These are phyloP conservation scores for Cynopterus brachyotis DNA, from an alignment of 2,113 vertebrate species.

Conservation along the genomic window DNA sequence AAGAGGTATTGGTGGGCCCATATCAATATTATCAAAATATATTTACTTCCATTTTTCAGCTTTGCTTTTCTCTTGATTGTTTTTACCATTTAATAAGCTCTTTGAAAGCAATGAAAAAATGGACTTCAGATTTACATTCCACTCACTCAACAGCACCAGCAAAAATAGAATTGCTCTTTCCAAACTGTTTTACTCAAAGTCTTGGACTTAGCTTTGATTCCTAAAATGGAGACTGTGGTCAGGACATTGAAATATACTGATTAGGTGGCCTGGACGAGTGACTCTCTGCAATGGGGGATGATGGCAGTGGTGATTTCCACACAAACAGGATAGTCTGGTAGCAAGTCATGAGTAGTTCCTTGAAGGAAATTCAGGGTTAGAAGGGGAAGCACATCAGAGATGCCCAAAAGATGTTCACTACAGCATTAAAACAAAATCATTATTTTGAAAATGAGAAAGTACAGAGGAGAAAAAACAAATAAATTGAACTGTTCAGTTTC, in stretches of 20 bases:
- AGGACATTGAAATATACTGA: not conserved
- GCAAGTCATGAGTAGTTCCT: not conserved
- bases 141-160: not conserved
- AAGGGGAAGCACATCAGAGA: not conserved
- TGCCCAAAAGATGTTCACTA: not conserved
- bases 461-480: not conserved
- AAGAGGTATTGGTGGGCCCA: not conserved
- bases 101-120: not conserved
- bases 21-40: not conserved
- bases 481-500: not conserved
- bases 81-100: not conserved
- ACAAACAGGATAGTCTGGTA: not conserved
- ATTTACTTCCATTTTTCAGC: not conserved
- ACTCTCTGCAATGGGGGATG: not conserved
- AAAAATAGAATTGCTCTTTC: not conserved
- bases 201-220: not conserved
- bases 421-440: not conserved
- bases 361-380: not conserved
- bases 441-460: not conserved
- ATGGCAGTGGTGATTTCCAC: rapidly evolving
- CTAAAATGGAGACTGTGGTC: not conserved
- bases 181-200: not conserved
- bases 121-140: not conserved
- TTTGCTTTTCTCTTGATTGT: not conserved
- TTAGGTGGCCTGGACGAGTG: rapidly evolving